A percentile compares a stretch with the other conserved stretches of the same genome.
Evolutionary conservation across 1,140 invertebrate genomes (phyloP).

Genomic region (Drosophila sp.): DNA sequence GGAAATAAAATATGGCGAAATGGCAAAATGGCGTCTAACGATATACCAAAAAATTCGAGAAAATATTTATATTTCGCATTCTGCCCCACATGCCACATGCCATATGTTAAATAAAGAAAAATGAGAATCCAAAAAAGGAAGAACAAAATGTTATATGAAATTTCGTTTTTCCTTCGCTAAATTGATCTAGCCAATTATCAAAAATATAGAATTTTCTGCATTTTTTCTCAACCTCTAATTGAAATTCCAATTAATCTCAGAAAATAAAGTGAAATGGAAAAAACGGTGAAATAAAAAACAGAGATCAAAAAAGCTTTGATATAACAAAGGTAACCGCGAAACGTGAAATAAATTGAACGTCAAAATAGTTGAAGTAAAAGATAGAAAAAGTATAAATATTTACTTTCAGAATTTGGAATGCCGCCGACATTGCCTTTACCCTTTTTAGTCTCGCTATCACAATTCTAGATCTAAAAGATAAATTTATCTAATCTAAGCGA

Average conservation of each 20-base stretch:
- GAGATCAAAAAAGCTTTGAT: not conserved
- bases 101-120: slow-evolving; percentile 20
- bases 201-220: not conserved
- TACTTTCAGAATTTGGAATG: not conserved
- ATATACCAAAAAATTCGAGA: slow-evolving; percentile 33
- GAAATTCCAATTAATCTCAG: not conserved
- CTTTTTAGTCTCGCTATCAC: no score
- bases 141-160: not conserved
- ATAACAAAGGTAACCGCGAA: not conserved
- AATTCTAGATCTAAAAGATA: no score
- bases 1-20: slow-evolving; percentile 75
- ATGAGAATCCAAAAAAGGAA: slow-evolving; percentile 14
- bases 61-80: slow-evolving; percentile 67
- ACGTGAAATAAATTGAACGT: slow-evolving; percentile 1
- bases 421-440: no score
- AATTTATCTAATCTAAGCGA: no score
- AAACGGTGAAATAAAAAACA: not conserved
- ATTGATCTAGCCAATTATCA: not conserved
- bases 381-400: slow-evolving; percentile 29
- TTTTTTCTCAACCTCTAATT: not conserved
- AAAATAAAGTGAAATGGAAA: not conserved
- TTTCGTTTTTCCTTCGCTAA: not conserved
- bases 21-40: slow-evolving; percentile 64
- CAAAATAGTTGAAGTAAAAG: not conserved
- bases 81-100: slow-evolving; percentile 22